Evolutionary conservation across 2,113 vertebrate species (phyloP), one percentile per base, ranked within the genome.

Genomic region (Ifrita kowaldi): DNA sequence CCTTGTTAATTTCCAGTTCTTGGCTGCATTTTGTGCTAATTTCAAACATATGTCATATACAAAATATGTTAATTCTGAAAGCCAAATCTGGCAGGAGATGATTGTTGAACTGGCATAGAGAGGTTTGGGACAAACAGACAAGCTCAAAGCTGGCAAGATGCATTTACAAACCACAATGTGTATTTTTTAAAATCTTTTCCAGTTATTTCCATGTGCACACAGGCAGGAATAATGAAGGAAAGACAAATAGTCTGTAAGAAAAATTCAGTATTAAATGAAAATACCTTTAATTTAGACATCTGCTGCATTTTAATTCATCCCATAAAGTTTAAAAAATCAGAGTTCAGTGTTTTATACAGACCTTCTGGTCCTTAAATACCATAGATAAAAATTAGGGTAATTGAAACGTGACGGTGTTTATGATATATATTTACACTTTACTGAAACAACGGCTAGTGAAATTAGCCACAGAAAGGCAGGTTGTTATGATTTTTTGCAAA

Each of bases 61-160:
- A 94, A 97, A 98, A 97, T 98, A 98, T 92, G 93, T 95, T 97
- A 97, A 97, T 98, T 98, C 97, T 97, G 90, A 96, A 97, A 97
- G 93, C 79, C 83, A 93, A 95, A 96, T 98, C 95, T 98, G 98
- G 97, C 97, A 97, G 84, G 44, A 95, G 74, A 50, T 83, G 56
- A 89, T 92, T 97, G 90, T 91, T 95, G 82, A 97, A 94, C 69
- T 94, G 92, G 82, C 93, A 94, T 84, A 74, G 63, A 95, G 64
- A 86, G 23, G 57, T 90, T 57, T 96, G 86, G 95, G 94, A 97
- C 94, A 97, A 98, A 96, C 78, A 97, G 94, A 93, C 86, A 87
- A 95, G 60, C 92, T 95, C 76, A 86, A 95, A 95, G 70, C 70
- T 97, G 95, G 81, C 95, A 97, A 82, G 80, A 89, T 8, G 32